Evolutionary conservation across 1,140 invertebrate genomes (phyloP).

Genomic region (Dinoponera quadriceps): DNA sequence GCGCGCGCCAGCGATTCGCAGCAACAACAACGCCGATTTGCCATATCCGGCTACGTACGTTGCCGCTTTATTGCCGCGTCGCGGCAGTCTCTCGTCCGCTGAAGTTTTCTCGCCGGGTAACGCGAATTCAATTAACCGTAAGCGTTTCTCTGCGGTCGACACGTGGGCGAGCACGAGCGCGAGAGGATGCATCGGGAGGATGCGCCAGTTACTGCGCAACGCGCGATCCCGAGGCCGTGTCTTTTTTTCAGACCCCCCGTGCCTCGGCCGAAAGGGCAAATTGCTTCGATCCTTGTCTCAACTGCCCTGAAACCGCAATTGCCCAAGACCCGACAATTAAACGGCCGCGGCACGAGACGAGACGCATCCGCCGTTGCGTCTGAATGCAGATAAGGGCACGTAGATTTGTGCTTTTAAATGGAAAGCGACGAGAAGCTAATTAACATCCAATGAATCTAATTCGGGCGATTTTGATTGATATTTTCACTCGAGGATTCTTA

Average conservation of each 20-base stretch:
- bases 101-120: slow-evolving; percentile 60
- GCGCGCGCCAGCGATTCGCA: background rate
- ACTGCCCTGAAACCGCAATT: slow-evolving; percentile 76
- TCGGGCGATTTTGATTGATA: background rate
- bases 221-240: slow-evolving; percentile 57
- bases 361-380: background rate
- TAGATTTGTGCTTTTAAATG: background rate
- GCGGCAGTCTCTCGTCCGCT: slow-evolving; percentile 37
- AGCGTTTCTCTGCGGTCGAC: slow-evolving; percentile 75
- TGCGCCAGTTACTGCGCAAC: slow-evolving; percentile 34
- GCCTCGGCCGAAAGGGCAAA: slow-evolving; percentile 70
- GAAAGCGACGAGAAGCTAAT: background rate
- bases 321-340: slow-evolving; percentile 74
- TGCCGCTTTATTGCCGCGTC: slow-evolving; percentile 38
- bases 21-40: background rate
- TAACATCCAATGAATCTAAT: background rate
- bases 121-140: slow-evolving; percentile 75
- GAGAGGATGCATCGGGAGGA: slow-evolving; percentile 31
- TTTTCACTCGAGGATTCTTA: background rate
- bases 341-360: slow-evolving; percentile 63
- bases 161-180: slow-evolving; percentile 69
- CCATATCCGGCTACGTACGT: slow-evolving; percentile 24
- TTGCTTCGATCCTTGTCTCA: slow-evolving; percentile 76
- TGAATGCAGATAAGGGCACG: background rate
- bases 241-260: slow-evolving; percentile 10